Conservation (phyloP, 1,140 invertebrate genomes). For the Sipha flava region DNA sequence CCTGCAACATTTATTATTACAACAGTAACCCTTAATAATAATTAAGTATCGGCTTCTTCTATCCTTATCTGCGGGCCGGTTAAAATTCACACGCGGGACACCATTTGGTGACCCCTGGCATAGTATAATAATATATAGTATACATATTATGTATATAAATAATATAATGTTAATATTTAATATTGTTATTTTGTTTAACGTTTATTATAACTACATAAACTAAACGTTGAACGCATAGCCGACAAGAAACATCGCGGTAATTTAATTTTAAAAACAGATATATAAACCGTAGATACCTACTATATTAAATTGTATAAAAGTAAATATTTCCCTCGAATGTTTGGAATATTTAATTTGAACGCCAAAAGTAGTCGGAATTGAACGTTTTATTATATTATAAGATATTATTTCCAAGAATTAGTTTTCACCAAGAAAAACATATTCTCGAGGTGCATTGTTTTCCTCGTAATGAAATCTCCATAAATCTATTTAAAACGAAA, state of each 20-base stretch:
- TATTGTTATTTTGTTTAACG: neutral
- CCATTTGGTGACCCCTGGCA: too few relatives aligned
- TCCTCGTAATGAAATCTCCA: neutral
- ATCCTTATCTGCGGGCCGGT: neutral
- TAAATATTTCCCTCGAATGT: neutral
- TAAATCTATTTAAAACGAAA: neutral
- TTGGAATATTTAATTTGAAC: constrained; percentile 7
- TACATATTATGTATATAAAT: too few relatives aligned
- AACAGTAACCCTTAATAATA: too few relatives aligned
- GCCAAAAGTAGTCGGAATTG: neutral
- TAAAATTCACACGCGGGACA: too few relatives aligned
- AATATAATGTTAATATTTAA: neutral
- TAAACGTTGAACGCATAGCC: neutral
- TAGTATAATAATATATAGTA: too few relatives aligned
- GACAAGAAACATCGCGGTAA: neutral
- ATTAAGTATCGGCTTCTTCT: too few relatives aligned
- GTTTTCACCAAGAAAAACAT: neutral
- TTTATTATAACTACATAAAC: neutral
- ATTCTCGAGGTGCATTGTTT: neutral
- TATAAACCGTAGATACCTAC: neutral
- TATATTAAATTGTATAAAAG: neutral
- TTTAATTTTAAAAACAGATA: neutral
- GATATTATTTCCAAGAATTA: constrained; percentile 7
- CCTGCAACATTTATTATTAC: too few relatives aligned
- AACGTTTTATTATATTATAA: neutral